Evolutionary conservation across 1,140 invertebrate genomes (phyloP).

Genomic region (Temnothorax nylanderi): DNA sequence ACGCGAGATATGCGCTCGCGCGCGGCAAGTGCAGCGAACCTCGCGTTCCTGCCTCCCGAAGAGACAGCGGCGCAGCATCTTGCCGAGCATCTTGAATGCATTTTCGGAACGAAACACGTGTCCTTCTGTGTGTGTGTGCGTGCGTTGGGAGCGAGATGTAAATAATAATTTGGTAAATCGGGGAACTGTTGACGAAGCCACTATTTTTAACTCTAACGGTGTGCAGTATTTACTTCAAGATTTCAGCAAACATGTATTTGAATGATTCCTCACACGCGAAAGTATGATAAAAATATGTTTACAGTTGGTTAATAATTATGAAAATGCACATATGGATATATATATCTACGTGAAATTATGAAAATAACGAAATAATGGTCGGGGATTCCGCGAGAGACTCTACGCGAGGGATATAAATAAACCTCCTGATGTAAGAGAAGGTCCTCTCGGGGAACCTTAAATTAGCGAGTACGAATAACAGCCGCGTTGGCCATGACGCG

Average conservation of each 20-base stretch:
- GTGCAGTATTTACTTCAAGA: not conserved
- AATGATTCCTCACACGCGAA: not conserved
- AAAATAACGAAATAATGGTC: not conserved
- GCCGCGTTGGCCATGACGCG: conserved; percentile 33
- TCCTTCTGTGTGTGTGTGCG: not conserved
- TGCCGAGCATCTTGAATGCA: not conserved
- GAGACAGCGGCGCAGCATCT: not conserved
- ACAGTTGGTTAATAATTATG: not conserved
- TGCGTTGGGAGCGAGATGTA: too few relatives aligned
- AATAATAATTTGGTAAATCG: not conserved
- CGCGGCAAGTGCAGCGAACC: conserved; percentile 13
- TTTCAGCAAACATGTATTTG: not conserved
- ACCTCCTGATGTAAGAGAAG: conserved; percentile 1
- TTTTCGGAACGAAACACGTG: not conserved
- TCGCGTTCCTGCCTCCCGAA: conserved; percentile 6
- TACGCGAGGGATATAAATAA: conserved; percentile 21
- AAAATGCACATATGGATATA: not conserved
- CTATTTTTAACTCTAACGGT: not conserved
- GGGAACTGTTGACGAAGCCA: not conserved
- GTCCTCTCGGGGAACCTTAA: conserved; percentile 24
- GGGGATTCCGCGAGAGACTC: not conserved
- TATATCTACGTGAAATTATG: not conserved
- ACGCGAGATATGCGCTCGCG: conserved; percentile 64
- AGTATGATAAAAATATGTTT: not conserved
- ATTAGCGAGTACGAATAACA: conserved; percentile 44